Percentiles rank a stretch among this genome's conserved stretches.
Conservation (phyloP, 1,140 invertebrate species). For the Tetramorium simillimum region DNA sequence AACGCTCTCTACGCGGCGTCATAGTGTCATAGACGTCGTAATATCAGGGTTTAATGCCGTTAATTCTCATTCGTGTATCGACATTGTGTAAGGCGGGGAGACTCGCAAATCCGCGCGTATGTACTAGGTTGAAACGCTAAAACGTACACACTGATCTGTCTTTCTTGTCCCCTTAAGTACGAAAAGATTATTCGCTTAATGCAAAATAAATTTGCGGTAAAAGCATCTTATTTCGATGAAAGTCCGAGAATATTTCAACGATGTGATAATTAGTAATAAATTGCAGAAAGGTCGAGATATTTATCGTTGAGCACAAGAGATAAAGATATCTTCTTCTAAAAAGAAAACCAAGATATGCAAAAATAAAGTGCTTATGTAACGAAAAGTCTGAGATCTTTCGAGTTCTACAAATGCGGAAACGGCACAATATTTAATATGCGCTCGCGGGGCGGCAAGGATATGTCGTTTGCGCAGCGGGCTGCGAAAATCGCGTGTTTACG, state of each 20-base stretch:
- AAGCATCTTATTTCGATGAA: slow-evolving; percentile 36
- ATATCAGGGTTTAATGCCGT: slow-evolving; percentile 73
- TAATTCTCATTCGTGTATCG: slow-evolving; percentile 68
- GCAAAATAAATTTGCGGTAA: slow-evolving; percentile 13
- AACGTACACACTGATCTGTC: background rate
- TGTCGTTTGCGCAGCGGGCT: background rate
- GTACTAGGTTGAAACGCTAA: slow-evolving; percentile 5
- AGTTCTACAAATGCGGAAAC: background rate
- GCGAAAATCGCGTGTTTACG: background rate
- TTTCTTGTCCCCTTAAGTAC: background rate
- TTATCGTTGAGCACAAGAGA: slow-evolving; percentile 3
- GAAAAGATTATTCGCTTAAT: slow-evolving; percentile 15
- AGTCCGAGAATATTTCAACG: background rate
- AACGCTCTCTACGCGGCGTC: slow-evolving; percentile 37
- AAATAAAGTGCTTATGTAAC: slow-evolving; percentile 33
- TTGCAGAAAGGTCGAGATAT: slow-evolving; percentile 36
- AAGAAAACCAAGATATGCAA: background rate
- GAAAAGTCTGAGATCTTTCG: slow-evolving; percentile 21
- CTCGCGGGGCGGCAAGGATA: background rate
- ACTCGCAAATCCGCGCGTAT: background rate
- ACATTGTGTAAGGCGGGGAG: background rate
- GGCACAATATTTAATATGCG: slow-evolving; percentile 9
- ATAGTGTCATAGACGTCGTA: slow-evolving; percentile 61
- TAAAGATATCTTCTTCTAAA: slow-evolving; percentile 31
- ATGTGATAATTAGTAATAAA: slow-evolving; percentile 40